Percentiles rank a stretch among this genome's conserved stretches.
Conservation (phyloP, 2,797 vertebrate species). For the Sebastes taczanowskii region DNA sequence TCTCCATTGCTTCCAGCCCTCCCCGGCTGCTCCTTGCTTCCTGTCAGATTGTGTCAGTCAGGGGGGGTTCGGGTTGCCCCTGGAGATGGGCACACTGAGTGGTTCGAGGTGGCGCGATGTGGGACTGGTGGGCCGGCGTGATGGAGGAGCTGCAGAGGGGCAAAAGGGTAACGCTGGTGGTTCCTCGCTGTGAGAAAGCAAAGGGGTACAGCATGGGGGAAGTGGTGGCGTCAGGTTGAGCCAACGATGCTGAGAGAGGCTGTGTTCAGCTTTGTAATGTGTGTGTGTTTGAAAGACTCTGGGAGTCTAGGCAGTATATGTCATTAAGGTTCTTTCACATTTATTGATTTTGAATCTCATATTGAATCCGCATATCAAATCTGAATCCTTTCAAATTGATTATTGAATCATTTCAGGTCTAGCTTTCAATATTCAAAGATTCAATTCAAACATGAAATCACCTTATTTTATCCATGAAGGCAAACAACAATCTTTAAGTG, state of each 20-base stretch:
- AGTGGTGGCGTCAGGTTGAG: slow-evolving; percentile 14
- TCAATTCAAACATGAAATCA: not conserved
- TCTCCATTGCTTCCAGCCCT: slow-evolving; percentile 29
- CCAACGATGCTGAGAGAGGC: not conserved
- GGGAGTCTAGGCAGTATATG: not conserved
- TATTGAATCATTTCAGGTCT: not conserved
- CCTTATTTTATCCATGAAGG: not conserved
- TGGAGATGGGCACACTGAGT: slow-evolving; percentile 70
- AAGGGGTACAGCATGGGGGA: not conserved
- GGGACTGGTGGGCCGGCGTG: slow-evolving; percentile 49
- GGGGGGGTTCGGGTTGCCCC: slow-evolving; percentile 65
- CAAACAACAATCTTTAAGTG: not conserved
- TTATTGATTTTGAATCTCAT: not conserved
- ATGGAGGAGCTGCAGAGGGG: slow-evolving; percentile 37
- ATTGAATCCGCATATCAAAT: not conserved
- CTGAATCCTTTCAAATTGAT: not conserved
- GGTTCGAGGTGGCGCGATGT: slow-evolving; percentile 69
- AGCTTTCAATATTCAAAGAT: not conserved
- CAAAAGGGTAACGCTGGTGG: slow-evolving; percentile 12
- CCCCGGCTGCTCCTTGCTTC: slow-evolving; percentile 58
- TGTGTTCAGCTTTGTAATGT: not conserved
- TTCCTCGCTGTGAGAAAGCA: slow-evolving; percentile 42
- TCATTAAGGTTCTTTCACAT: not conserved
- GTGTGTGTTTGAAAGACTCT: not conserved
- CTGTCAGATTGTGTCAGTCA: slow-evolving; percentile 60